Evolutionary conservation across 2,888 invertebrate species (phyloP).

Genomic region (Sinodicranocentrus sp.): DNA sequence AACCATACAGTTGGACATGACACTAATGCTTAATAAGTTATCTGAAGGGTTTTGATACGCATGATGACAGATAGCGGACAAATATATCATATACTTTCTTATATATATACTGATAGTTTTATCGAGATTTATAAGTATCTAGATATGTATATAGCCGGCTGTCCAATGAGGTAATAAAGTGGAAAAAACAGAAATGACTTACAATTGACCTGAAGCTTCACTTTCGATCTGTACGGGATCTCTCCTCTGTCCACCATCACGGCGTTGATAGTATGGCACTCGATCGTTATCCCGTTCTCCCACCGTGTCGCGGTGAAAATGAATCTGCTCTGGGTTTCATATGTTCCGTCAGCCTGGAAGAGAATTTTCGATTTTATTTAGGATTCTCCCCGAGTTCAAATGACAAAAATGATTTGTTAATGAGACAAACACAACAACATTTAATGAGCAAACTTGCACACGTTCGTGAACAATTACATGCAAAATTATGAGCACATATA

Average conservation of each 20-base stretch:
- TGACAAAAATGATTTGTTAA: no score
- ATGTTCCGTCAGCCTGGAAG: constrained; percentile 88
- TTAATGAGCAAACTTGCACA: neutral
- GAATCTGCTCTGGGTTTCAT: constrained; percentile 87
- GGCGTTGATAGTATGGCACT: constrained; percentile 90
- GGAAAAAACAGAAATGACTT: constrained; percentile 80
- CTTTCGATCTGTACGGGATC: constrained; percentile 86
- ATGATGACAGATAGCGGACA: neutral
- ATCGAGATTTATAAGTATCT: no score
- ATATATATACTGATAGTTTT: no score
- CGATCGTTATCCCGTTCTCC: constrained; percentile 88
- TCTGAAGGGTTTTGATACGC: neutral
- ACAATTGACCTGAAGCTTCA: constrained; percentile 91
- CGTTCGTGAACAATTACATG: no score
- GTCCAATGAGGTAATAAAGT: constrained; percentile 20
- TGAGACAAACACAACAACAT: no score
- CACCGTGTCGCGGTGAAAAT: constrained; percentile 89
- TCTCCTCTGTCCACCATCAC: constrained; percentile 87
- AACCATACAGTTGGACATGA: constrained; percentile 6
- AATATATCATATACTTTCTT: no score
- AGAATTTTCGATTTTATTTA: no score
- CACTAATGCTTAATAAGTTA: constrained; percentile 16
- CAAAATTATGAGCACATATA: no score
- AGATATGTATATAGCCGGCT: neutral
- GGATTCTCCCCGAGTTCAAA: constrained; percentile 18